Conservation (phyloP, 1,140 invertebrate genomes). For the Pseudachorutes palmiensis region DNA sequence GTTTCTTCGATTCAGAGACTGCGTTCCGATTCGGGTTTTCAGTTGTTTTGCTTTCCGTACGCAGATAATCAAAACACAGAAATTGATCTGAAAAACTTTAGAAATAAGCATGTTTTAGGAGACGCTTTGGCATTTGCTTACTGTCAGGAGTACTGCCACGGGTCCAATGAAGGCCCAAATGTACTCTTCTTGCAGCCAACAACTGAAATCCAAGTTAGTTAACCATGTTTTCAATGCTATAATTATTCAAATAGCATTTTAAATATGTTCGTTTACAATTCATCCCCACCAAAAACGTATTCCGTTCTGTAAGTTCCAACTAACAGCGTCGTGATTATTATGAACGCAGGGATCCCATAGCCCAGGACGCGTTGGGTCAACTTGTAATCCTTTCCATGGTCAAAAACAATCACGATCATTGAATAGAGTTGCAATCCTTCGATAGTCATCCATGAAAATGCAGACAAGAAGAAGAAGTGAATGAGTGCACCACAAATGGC, state of each 20-base stretch:
- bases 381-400: constrained; percentile 16
- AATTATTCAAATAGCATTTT: not conserved
- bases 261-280: constrained; percentile 21
- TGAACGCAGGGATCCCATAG: constrained; percentile 45
- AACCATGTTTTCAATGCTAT: not conserved
- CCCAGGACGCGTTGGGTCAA: constrained; percentile 39
- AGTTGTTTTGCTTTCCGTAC: not conserved
- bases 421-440: constrained; percentile 48
- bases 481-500: constrained; percentile 49
- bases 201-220: not conserved
- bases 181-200: not conserved
- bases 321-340: constrained; percentile 42
- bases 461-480: constrained; percentile 52
- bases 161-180: not conserved
- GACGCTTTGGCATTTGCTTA: no score
- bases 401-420: constrained; percentile 40
- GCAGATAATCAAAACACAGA: not conserved
- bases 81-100: no score
- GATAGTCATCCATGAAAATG: constrained; percentile 55
- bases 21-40: no score
- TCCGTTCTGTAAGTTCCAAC: constrained; percentile 2
- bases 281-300: constrained; percentile 20
- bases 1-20: not conserved
- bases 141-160: not conserved
- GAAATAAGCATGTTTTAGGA: no score